A percentile compares a stretch with the other conserved stretches of the same genome.
Evolutionary conservation across 2,113 vertebrate genomes (phyloP).

Genomic region (Lamprotornis superbus): DNA sequence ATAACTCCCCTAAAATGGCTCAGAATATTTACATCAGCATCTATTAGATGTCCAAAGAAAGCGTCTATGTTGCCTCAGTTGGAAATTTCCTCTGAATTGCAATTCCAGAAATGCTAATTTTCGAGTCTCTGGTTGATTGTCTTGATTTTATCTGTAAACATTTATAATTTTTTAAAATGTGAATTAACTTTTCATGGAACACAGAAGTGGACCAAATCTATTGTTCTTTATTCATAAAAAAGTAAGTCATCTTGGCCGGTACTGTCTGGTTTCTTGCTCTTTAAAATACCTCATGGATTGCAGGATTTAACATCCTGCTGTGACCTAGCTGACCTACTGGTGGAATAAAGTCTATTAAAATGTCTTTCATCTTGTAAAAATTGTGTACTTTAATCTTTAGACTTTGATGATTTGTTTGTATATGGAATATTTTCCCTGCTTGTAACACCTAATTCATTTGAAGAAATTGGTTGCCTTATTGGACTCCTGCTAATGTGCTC

Average conservation of each 20-base stretch:
- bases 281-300: background rate
- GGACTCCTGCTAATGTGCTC: background rate
- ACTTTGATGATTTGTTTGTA: constrained; percentile 35
- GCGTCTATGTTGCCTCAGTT: background rate
- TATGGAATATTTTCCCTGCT: background rate
- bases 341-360: background rate
- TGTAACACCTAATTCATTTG: background rate
- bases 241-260: background rate
- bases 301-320: background rate
- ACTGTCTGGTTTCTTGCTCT: background rate
- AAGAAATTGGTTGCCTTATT: background rate
- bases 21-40: background rate
- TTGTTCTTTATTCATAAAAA: background rate
- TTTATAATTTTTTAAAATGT: background rate
- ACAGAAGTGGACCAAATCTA: background rate
- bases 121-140: background rate
- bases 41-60: background rate
- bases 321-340: background rate
- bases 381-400: background rate
- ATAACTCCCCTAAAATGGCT: background rate
- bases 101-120: background rate
- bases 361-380: constrained; percentile 29
- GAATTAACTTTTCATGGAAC: background rate
- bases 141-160: background rate
- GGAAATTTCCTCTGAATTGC: background rate